These are phyloP conservation scores for Neotoxoptera formosana DNA, from an alignment of 1,140 invertebrate species.

Conservation along the genomic window DNA sequence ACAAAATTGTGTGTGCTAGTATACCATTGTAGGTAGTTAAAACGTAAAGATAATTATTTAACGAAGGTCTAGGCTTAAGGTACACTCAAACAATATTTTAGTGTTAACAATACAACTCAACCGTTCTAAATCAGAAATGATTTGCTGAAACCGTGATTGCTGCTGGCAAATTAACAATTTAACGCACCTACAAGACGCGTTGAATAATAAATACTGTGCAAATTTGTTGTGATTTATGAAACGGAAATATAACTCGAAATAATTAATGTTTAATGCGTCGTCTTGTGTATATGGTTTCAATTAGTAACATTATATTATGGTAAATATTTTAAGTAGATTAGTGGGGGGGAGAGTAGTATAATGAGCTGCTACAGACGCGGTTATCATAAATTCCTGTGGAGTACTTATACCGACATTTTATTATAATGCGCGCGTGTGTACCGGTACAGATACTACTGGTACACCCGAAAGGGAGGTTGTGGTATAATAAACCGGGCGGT, in stretches of 20 bases:
- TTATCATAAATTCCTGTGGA: not conserved
- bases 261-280: not conserved
- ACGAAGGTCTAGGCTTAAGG: not conserved
- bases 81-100: not conserved
- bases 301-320: not conserved
- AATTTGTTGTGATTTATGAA: not conserved
- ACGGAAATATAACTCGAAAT: not conserved
- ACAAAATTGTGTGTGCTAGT: not conserved
- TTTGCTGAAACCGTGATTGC: not conserved
- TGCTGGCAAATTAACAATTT: slow-evolving; percentile 12
- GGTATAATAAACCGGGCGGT: not conserved
- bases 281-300: not conserved
- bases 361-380: not conserved
- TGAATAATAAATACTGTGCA: not conserved
- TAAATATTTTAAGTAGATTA: not conserved
- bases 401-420: not conserved
- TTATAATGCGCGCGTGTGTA: too few species aligned
- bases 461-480: not conserved
- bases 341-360: not conserved
- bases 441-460: not conserved
- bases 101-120: not conserved
- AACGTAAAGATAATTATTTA: not conserved
- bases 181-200: not conserved
- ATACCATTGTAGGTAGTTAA: not conserved
- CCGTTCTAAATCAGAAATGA: not conserved